Percentiles rank a stretch among this genome's conserved stretches.
Evolutionary conservation across 2,888 invertebrate species (phyloP).

Genomic region (Teinopalpus imperialis): DNA sequence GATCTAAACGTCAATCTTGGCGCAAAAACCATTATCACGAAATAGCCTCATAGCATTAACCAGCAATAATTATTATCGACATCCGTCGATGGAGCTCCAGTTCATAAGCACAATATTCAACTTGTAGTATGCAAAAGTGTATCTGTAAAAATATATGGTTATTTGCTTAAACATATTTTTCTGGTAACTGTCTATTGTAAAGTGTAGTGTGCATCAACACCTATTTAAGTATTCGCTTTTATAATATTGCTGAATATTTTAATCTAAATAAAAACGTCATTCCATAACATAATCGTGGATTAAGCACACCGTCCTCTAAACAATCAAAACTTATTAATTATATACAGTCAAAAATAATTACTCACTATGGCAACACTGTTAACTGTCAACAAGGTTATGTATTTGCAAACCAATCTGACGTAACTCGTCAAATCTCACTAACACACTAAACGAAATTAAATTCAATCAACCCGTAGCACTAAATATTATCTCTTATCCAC

Average conservation of each 20-base stretch:
- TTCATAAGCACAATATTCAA: conserved; percentile 31
- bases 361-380: conserved; percentile 79
- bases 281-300: conserved; percentile 45
- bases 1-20: not conserved
- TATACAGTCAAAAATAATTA: conserved; percentile 77
- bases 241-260: conserved; percentile 27
- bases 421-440: conserved; percentile 61
- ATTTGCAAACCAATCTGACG: conserved; percentile 66
- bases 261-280: conserved; percentile 40
- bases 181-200: conserved; percentile 77
- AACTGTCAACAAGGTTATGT: conserved; percentile 74
- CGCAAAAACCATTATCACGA: conserved; percentile 16
- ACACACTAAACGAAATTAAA: conserved; percentile 60
- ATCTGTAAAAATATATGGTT: conserved; percentile 67
- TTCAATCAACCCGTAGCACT: conserved; percentile 41
- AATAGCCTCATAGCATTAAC: conserved; percentile 35
- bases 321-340: conserved; percentile 66
- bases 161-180: conserved; percentile 64
- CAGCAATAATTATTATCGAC: conserved; percentile 19
- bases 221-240: conserved; percentile 36
- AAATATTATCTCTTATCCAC: conserved; percentile 11
- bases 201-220: conserved; percentile 57
- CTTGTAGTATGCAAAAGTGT: conserved; percentile 47
- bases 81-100: conserved; percentile 28
- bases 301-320: conserved; percentile 69